Evolutionary conservation across 2,888 invertebrate genomes (phyloP), one percentile per base, ranked within the genome.

Genomic region (Phortica magna): DNA sequence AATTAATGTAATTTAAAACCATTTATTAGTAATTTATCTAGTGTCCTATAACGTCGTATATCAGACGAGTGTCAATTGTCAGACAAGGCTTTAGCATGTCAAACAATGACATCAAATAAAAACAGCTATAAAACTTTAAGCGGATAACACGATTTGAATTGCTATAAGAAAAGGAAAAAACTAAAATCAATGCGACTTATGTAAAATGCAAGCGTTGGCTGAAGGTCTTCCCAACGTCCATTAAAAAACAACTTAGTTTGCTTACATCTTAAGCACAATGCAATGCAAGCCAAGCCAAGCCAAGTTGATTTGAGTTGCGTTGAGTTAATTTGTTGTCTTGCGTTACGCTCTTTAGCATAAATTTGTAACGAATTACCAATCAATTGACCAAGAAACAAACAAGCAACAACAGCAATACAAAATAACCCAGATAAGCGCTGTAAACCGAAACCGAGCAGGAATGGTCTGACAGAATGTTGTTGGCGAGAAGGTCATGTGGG

Each of bases 301-400:
- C 14, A n/a, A 39, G 73, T 39, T 41, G 57, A 41, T 7, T 42
- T 39, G 41, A 65, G 65, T 41, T 39, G 39, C 41, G 67, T 14
- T 67, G 39, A 43, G 70, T 71, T 71, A 71, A 55, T 71, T 71
- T 71, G 42, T 64, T 73, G 48, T 17, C 9, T 71, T 71, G 70
- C 31, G 12, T 48, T 61, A 73, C 74, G 57, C 70, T 61, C 14
- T 68, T 80, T 71, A 67, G 77, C 77, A 83, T 81, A 79, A 82
- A 83, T 83, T 79, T 77, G 77, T 82, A 79, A 84, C 78, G 74
- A 80, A 76, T 77, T 79, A 80, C 77, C 79, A 84, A 87, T 83
- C 83, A 83, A 88, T 83, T 83, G 78, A 78, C 77, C 76, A 81
- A 78, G 78, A 76, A 77, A 22, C 65, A 74, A 74, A 74, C 68